These are phyloP conservation scores for Morpho deidamia DNA, from an alignment of 2,888 invertebrate genomes.

Conservation along the genomic window DNA sequence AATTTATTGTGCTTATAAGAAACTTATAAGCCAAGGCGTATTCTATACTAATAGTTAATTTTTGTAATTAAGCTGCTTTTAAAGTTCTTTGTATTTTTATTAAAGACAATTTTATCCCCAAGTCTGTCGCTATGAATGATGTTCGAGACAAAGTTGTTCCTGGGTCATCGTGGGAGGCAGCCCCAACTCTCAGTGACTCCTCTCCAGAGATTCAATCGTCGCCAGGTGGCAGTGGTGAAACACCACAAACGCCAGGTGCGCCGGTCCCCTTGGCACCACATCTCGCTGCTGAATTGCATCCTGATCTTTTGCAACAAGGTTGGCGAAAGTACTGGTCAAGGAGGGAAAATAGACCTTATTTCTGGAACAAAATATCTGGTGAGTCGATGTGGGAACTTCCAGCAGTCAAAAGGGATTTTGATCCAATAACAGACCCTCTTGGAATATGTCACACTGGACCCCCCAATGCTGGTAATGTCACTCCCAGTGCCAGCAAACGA, in stretches of 20 bases:
- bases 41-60: neutral
- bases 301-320: slow-evolving; percentile 85
- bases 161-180: slow-evolving; percentile 67
- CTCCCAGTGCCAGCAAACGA: slow-evolving; percentile 82
- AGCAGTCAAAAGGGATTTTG: slow-evolving; percentile 88
- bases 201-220: slow-evolving; percentile 68
- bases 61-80: neutral
- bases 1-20: slow-evolving; percentile 50
- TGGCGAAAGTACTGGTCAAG: slow-evolving; percentile 99
- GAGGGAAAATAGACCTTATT: slow-evolving; percentile 95
- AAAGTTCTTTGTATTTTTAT: slow-evolving; percentile 10
- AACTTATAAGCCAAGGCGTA: slow-evolving; percentile 40
- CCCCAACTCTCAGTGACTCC: slow-evolving; percentile 56
- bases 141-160: slow-evolving; percentile 73
- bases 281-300: slow-evolving; percentile 66
- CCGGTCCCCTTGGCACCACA: slow-evolving; percentile 74
- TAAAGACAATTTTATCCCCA: slow-evolving; percentile 4
- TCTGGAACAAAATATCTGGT: slow-evolving; percentile 96
- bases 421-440: slow-evolving; percentile 94
- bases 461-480: slow-evolving; percentile 65
- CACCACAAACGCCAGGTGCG: slow-evolving; percentile 79
- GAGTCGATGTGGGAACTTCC: slow-evolving; percentile 99
- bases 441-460: slow-evolving; percentile 83
- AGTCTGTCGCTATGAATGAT: slow-evolving; percentile 66
- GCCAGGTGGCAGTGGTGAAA: slow-evolving; percentile 61